Base-by-base conservation (phyloP, 1,140 invertebrate species). In the Vanessa tameamea region DNA sequence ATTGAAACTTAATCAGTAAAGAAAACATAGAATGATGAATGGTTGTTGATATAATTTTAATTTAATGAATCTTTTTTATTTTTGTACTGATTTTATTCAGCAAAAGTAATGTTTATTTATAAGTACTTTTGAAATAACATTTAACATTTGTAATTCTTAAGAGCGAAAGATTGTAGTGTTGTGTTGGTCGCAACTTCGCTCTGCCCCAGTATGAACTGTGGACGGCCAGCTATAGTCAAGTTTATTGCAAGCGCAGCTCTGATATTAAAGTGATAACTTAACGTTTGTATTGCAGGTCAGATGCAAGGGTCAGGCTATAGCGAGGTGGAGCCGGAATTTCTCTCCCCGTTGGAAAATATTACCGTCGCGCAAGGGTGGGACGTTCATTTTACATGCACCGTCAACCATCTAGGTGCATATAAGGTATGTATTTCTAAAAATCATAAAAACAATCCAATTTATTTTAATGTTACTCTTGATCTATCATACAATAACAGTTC, bases 291-390 rank as follows among this genome's bases (percentile, higher is more conserved):
- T 81, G 76, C 79, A 92, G 89, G 90, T 82, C 90, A 90, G 74
- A 80, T 92, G 64, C 90, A 92, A 80, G 89, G 87, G 16, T 89
- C 87, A 37, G 89, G 90, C 12, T 90, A 90, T 73, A 84, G 80
- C 14, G 89, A 92, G 53, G 82, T 79, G 37, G 90, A 92, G 65
- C 97, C 97, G 20, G 95, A 96, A 86, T 98, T 98, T 92, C 94
- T 97, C 78, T 95, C 95, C 9, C 95, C 96, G n/a, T 88, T 98
- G 79, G 96, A 97, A 83, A 98, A 98, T 89, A 94, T 97, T 70
- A 98, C 97, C 11, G 96, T 98, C 43, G 95, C 97, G 53, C 96
- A 97, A 90, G 97, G 97, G 50, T 94, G 97, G 57, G 97, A 98
- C 85, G 95, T 97, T 23, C 96, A 95, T 77, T 97, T 98, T 87